phyloP scores from a whole-genome alignment of 2,888 invertebrate genomes.

The Mayetiola destructor region DNA sequence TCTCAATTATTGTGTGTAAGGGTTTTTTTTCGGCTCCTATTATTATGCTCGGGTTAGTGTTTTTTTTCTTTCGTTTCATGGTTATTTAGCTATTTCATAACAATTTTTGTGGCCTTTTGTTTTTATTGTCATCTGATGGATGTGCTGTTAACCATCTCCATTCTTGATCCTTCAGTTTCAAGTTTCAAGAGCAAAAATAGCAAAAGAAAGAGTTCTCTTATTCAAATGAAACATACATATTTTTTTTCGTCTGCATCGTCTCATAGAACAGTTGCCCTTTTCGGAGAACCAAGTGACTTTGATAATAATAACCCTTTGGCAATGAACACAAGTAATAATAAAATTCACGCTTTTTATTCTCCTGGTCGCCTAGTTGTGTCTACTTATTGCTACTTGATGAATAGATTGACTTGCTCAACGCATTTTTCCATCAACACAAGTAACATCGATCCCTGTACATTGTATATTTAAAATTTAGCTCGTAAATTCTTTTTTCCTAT shows the following conservation, averaged over 20 bases:
- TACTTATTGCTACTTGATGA: slow-evolving; percentile 5
- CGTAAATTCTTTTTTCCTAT: too few species aligned
- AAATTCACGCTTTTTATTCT: slow-evolving; percentile 9
- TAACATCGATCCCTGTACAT: too few species aligned
- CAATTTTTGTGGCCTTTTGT: slow-evolving; percentile 11
- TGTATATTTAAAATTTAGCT: slow-evolving; percentile 2
- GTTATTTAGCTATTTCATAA: slow-evolving; percentile 6
- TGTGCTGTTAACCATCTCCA: background rate
- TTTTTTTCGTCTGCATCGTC: too few species aligned
- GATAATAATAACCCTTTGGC: slow-evolving; percentile 12
- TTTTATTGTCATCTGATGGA: slow-evolving; percentile 7
- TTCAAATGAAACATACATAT: too few species aligned
- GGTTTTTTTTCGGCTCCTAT: background rate
- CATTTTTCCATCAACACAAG: background rate
- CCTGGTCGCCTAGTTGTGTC: background rate
- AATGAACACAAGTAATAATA: slow-evolving; percentile 12
- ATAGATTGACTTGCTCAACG: background rate
- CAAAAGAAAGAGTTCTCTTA: too few species aligned
- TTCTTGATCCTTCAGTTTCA: background rate
- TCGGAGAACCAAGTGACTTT: background rate
- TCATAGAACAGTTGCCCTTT: too few species aligned
- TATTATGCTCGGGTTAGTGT: too few species aligned
- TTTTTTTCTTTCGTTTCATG: background rate
- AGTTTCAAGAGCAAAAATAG: too few species aligned
- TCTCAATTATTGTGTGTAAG: background rate